Conservation (phyloP, 2,888 invertebrate genomes). For the Ametastegia equiseti region DNA sequence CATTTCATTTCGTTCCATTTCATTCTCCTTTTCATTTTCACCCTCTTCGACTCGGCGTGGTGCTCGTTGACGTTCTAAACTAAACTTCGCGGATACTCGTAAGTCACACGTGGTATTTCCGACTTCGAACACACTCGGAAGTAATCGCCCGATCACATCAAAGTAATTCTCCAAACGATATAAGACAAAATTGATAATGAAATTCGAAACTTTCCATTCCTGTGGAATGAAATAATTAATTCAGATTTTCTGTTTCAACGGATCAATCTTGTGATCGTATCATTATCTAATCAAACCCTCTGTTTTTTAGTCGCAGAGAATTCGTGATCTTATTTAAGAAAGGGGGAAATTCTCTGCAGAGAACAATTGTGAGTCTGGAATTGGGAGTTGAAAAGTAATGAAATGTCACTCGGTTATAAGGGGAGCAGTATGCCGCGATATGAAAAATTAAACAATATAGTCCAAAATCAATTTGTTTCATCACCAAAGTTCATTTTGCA, state of each 20-base stretch:
- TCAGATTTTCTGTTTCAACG: background rate
- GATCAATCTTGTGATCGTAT: background rate
- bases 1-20: conserved; percentile 47
- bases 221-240: background rate
- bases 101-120: background rate
- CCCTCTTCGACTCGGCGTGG: background rate
- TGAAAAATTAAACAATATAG: too few relatives aligned
- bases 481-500: too few relatives aligned
- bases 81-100: background rate
- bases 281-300: too few relatives aligned
- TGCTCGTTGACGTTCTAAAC: background rate
- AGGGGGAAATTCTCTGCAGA: too few relatives aligned
- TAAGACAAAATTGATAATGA: background rate
- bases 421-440: too few relatives aligned
- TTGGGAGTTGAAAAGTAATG: too few relatives aligned
- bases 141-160: background rate
- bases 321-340: too few relatives aligned
- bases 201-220: background rate
- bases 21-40: conserved; percentile 45
- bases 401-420: too few relatives aligned
- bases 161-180: background rate
- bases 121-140: background rate
- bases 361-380: too few relatives aligned
- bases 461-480: too few relatives aligned
- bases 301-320: too few relatives aligned